A percentile compares a stretch with the other conserved stretches of the same genome.
These are phyloP conservation scores for Myxocyprinus asiaticus DNA, from an alignment of 2,113 vertebrate species.

Conservation along the genomic window DNA sequence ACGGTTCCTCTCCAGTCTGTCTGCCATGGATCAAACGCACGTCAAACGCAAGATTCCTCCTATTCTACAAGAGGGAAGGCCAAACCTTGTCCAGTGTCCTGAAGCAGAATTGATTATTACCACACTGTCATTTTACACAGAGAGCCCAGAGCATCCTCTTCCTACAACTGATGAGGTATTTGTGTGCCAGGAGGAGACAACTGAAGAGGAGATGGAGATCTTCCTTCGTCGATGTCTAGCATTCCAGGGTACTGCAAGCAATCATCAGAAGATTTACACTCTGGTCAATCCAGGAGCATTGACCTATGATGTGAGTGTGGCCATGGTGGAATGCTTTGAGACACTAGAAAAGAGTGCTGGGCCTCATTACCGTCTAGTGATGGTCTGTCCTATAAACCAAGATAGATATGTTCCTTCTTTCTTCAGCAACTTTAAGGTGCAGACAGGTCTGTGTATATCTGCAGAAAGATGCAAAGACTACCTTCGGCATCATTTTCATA, in stretches of 20 bases:
- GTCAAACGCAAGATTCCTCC: conserved; percentile 62
- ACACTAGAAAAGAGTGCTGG: conserved; percentile 58
- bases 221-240: conserved; percentile 74
- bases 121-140: conserved; percentile 65
- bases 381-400: conserved; percentile 70
- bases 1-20: conserved; percentile 60
- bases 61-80: conserved; percentile 63
- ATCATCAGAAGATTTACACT: conserved; percentile 72
- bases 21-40: conserved; percentile 49
- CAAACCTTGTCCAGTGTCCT: conserved; percentile 73
- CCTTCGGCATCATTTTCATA: conserved; percentile 67
- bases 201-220: conserved; percentile 75
- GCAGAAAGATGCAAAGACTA: conserved; percentile 58
- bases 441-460: conserved; percentile 56
- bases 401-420: conserved; percentile 75
- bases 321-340: conserved; percentile 68
- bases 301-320: conserved; percentile 73
- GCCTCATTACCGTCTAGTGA: conserved; percentile 66
- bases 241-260: conserved; percentile 27
- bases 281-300: conserved; percentile 72
- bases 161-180: conserved; percentile 75
- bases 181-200: conserved; percentile 72
- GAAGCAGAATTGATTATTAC: conserved; percentile 65
- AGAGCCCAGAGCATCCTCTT: conserved; percentile 65
- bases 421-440: conserved; percentile 73